Base-by-base conservation (phyloP, 1,140 invertebrate genomes). In the Tetramorium parvispinum region DNA sequence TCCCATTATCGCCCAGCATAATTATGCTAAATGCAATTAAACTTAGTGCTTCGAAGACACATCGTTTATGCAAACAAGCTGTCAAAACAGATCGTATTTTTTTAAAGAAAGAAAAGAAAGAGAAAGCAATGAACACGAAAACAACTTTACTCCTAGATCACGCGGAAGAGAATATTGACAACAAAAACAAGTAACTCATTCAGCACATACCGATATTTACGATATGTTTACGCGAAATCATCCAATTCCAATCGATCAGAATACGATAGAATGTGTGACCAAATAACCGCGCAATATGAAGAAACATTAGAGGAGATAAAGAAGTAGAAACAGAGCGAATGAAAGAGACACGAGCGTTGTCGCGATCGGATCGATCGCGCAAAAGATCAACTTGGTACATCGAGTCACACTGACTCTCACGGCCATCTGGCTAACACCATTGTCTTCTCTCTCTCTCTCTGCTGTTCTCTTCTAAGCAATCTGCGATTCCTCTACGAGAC, bases 341-440 rank as follows among this genome's bases (percentile, higher is more conserved):
- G 66, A 3, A 32, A 71, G 5, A 46, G 63, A 57, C 10, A 70
- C 10, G 16, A 53, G 27, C 16, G 11, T 81, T 82, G 24, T 83
- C 68, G 53, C 66, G 53, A 73, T 73, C 66, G 43, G 24, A 24
- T n/a, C 24, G 55, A 18, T 37, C 53, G 53, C 40, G 24, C 68
- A 83, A 83, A 83, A 55, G 53, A 82, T 24, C 40, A 59, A n/a
- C 68, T 21, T 13, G 40, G 3, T 59, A 37, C 18, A 83, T 27
- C 68, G 43, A 83, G 27, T 75, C 79, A 83, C 24, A 53, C 40
- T 83, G 24, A 43, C 68, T 83, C 79, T 83, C 79, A 73, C 75
- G 88, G 91, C 87, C 91, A 93, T 93, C 92, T 93, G 92, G 91
- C 90, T 89, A 93, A 90, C 92, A 91, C 91, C 89, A 90, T 88